Base-by-base conservation (phyloP, 2,797 vertebrate genomes). In the Pipistrellus kuhlii region DNA sequence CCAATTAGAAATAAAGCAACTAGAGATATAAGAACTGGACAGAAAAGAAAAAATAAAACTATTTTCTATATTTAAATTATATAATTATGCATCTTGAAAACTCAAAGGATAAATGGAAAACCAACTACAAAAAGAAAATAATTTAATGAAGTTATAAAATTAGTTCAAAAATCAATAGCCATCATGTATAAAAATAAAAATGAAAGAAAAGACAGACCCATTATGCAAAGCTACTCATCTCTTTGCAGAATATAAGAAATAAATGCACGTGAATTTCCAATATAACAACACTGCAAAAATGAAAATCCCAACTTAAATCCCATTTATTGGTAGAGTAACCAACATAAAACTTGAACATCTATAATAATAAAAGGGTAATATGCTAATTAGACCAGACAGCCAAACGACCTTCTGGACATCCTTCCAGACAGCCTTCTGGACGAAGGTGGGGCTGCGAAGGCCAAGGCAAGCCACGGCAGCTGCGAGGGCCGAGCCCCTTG, bases 21-120 rank as follows among this genome's bases (percentile, higher is more conserved):
- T 35, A 83, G 23, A 89, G 23, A 85, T 21, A 69, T 18, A 95
- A 85, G 69, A 96, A 92, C 66, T 71, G 15, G 9, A 73, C 59
- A 80, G 13, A 64, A 94, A 81, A 80, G 59, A 85, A 89, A 89
- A 57, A 8, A 84, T 59, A 84, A 76, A 87, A 90, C 8, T 87
- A 89, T 76, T 82, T 93, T 71, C 41, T 77, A 72, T 88, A 78
- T 91, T 17, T 2, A 88, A 41, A 88, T 44, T 78, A 76, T 78
- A 83, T 69, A 85, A 95, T 88, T 80, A 81, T 17, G 64, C 30
- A 92, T 80, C 57, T 96, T 82, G 48, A 85, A 91, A 91, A 73
- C 7, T 21, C 62, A 48, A 75, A 90, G 23, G 85, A 91, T 69
- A 75, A 27, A 46, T 66, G n/a, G 7, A 44, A 85, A 93, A 93